A percentile compares a stretch with the other conserved stretches of the same genome.
These are phyloP conservation scores for Gnathonemus longibarbis DNA, from an alignment of 2,113 vertebrate genomes.

Conservation along the genomic window DNA sequence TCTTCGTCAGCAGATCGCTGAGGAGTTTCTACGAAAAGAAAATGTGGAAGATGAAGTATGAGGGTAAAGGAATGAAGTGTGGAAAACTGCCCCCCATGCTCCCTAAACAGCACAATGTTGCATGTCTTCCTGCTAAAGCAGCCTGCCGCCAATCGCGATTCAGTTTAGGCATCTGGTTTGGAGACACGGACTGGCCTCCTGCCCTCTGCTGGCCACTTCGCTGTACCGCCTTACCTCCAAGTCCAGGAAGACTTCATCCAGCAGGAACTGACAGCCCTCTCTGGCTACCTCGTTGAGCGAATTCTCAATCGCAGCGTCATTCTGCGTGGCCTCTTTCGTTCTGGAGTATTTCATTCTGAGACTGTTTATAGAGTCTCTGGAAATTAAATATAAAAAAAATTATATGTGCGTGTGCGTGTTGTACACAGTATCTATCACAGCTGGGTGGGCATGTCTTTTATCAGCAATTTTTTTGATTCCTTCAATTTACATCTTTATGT, in stretches of 20 bases:
- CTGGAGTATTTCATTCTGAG: constrained; percentile 88
- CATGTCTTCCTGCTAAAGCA: not conserved
- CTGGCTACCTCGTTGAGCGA: constrained; percentile 80
- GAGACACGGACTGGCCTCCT: not conserved
- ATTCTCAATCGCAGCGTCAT: constrained; percentile 71
- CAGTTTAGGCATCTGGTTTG: not conserved
- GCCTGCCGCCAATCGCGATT: not conserved
- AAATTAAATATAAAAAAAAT: not conserved
- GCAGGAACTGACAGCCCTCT: constrained; percentile 81
- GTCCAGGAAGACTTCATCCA: constrained; percentile 95
- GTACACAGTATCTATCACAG: not conserved
- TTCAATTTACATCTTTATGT: not conserved
- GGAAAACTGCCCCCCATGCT: not conserved
- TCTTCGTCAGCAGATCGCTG: constrained; percentile 83
- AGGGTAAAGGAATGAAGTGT: not conserved
- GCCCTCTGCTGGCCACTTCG: not conserved
- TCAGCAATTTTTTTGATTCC: not conserved
- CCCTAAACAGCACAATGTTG: not conserved
- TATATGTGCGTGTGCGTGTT: not conserved
- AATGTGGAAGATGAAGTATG: not conserved
- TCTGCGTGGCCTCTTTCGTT: constrained; percentile 62
- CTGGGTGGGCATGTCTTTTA: not conserved
- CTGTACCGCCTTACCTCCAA: constrained; percentile 71
- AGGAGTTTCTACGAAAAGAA: constrained; percentile 73
- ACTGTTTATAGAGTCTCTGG: constrained; percentile 90